Evolutionary conservation across 2,113 vertebrate genomes (phyloP), one percentile per base, ranked within the genome.

Genomic region (Uria aalge): DNA sequence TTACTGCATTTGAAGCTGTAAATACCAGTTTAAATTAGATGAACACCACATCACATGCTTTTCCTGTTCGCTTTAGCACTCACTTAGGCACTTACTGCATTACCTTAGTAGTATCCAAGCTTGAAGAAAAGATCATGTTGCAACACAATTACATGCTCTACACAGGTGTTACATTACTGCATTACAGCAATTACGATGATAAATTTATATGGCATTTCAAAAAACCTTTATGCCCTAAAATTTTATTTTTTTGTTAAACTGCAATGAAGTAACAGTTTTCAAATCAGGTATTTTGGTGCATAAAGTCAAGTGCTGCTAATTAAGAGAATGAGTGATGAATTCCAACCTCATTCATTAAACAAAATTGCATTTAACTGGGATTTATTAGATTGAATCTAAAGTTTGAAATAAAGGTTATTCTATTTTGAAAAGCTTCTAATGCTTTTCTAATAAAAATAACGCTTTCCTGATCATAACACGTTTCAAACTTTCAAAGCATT

Each of bases 271-370:
- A 92, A 53, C 57, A 75, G 41, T 75, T 92, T 97, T 85, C 29
- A 94, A 94, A 98, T 88, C 64, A 88, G 64, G 76, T 43, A 92
- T 90, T 96, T 97, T 56, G 77, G 68, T 88, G 64, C 64, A 92
- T 69, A 92, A 97, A 97, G 87, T 96, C 91, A 97, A 97, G 83
- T 88, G 77, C 81, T 94, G 63, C 78, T 97, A 97, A 97, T 96
- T 96, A 97, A 89, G 43, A 93, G 81, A 96, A 97, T 81, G 62
- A 97, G n/a, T 79, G 57, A 97, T 85, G 53, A 97, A 96, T 97
- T 88, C 88, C 79, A 95, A 80, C 57, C 88, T 41, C 27, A 15
- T 48, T 96, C 88, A 96, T 96, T 94, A 96, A 95, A 91, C 32
- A 92, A 97, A 97, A 96, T 8, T 95, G 38, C 76, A 95, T 96